Conservation (phyloP, 2,797 vertebrate genomes). For the Poliocrania exsul region DNA sequence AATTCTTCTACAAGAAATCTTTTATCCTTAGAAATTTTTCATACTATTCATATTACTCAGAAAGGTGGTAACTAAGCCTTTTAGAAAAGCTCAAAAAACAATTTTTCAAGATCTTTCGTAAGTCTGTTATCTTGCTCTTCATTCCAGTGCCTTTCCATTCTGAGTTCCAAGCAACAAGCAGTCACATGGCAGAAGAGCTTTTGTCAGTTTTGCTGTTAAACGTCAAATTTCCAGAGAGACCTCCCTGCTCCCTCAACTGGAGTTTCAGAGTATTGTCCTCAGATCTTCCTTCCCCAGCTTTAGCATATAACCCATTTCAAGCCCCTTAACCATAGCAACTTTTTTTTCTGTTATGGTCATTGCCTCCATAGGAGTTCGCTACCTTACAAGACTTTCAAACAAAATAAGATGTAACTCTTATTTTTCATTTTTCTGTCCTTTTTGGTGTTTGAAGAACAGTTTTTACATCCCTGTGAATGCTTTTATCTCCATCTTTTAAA, state of each 20-base stretch:
- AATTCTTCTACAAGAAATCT: neutral
- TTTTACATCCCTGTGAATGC: neutral
- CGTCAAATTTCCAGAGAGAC: neutral
- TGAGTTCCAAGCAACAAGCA: neutral
- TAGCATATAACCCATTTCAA: neutral
- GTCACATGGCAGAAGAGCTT: neutral
- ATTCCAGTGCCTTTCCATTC: neutral
- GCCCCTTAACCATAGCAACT: neutral
- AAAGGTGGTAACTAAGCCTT: neutral
- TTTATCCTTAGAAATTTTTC: neutral
- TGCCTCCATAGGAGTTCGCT: neutral
- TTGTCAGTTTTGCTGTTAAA: neutral
- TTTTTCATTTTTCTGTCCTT: neutral
- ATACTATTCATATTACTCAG: neutral
- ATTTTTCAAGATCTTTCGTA: neutral
- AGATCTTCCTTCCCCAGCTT: neutral
- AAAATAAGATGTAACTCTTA: neutral
- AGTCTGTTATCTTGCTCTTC: neutral
- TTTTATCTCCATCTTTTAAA: neutral
- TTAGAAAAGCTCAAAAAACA: neutral
- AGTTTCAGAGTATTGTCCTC: neutral
- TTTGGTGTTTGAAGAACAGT: neutral
- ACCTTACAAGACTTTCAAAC: neutral
- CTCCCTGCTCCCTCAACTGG: rapidly evolving
- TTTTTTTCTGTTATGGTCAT: neutral